Conservation (phyloP, 2,797 vertebrate genomes). For the Eidolon dupreanum region DNA sequence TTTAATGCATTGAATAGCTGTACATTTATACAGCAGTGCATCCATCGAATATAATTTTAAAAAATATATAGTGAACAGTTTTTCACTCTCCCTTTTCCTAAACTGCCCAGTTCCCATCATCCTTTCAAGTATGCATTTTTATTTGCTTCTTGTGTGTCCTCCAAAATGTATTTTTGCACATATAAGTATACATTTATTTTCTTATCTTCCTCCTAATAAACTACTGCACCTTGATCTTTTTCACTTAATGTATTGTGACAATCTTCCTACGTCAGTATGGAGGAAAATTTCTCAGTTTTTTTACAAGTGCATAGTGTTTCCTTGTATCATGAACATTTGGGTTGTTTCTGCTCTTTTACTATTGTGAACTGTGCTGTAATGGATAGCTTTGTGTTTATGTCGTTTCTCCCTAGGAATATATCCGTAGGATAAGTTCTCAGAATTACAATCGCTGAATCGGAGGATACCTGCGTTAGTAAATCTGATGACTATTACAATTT, state of each 20-base stretch:
- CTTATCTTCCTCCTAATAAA: neutral
- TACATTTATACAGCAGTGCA: neutral
- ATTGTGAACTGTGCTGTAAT: accelerated
- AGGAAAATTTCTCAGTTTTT: neutral
- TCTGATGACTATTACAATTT: constrained; percentile 7
- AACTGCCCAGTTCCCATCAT: neutral
- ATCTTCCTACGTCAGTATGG: neutral
- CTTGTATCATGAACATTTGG: neutral
- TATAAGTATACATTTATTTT: neutral
- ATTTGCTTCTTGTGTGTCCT: neutral
- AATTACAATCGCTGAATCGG: neutral
- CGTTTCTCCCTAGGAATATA: neutral
- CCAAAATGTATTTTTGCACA: neutral
- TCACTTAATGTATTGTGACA: neutral
- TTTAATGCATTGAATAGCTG: neutral
- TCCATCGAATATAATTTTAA: neutral
- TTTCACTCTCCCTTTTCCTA: neutral
- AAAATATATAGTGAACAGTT: neutral
- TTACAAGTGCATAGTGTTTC: accelerated
- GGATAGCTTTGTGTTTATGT: neutral
- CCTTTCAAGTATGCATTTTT: neutral
- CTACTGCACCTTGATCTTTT: neutral
- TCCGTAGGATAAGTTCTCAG: neutral
- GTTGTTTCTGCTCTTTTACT: neutral
- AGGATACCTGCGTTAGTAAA: neutral